Evolutionary conservation across 2,888 invertebrate species (phyloP), one percentile per base, ranked within the genome.

Genomic region (Congeria kusceri): DNA sequence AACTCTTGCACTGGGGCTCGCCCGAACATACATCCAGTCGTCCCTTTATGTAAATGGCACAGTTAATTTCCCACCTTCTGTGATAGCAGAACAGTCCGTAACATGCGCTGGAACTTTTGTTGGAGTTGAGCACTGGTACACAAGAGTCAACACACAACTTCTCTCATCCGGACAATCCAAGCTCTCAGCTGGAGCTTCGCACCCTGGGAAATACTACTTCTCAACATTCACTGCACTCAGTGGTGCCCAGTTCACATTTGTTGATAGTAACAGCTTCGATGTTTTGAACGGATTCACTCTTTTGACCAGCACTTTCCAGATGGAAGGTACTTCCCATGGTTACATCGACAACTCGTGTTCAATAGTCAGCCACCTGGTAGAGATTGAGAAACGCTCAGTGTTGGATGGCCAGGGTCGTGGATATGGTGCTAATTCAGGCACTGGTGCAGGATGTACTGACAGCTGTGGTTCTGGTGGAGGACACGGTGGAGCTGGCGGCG

Each of bases 401-500:
- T 39, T 89, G 5, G 75, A 65, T 68, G 87, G 88, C 3, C 76
- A 67, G 27, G 78, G 72, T 9, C 53, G 64, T 49, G 88, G 87
- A 4, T 85, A 86, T 64, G 44, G 13, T n/a, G 44, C 73, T 32
- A 63, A 32, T 46, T 0, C 27, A 46, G 89, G 89, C 5, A 79
- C 82, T 23, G 88, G 89, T 4, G 61, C 77, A n/a, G 86, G 87
- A 9, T 58, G 62, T 25, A 32, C 61, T 27, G 74, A 77, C 67
- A 65, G 80, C 0, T 77, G 83, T 59, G 88, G 88, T 0, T 70
- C 83, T 13, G 89, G 89, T 20, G 89, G 80, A 7, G 84, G 86
- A 3, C 83, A 89, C 70, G 89, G 87, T 29, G 89, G 89, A 3
- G 25, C 15, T 1, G 89, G 89, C 11, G 89, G 87, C 3, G 9